Evolutionary conservation across 2,797 vertebrate genomes (phyloP).

Genomic region (Hypotaenidia okinawae): DNA sequence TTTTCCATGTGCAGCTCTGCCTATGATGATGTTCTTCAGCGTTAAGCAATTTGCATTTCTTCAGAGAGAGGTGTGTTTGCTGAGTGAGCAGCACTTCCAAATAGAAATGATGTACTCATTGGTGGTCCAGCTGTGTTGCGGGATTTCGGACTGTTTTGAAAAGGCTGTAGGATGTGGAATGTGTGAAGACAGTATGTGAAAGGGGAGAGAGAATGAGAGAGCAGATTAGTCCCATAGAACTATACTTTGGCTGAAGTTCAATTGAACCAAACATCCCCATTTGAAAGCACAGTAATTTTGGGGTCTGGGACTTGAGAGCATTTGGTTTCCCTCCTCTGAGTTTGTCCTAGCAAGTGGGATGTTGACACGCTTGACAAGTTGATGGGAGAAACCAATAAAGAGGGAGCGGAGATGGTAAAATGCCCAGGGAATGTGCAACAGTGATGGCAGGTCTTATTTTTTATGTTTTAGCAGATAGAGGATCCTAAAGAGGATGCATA

Average conservation of each 20-base stretch:
- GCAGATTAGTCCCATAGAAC: neutral
- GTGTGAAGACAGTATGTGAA: neutral
- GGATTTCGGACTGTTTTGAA: constrained; percentile 21
- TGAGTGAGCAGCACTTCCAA: constrained; percentile 68
- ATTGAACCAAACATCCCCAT: neutral
- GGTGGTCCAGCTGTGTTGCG: constrained; percentile 21
- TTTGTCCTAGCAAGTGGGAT: neutral
- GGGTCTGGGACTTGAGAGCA: neutral
- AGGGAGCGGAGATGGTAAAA: constrained; percentile 4
- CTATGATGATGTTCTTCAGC: constrained; percentile 48
- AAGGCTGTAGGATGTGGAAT: neutral
- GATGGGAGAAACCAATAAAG: neutral
- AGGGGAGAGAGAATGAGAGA: neutral
- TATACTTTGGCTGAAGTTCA: neutral
- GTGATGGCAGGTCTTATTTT: constrained; percentile 11
- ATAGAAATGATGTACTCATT: constrained; percentile 53
- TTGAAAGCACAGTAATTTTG: neutral
- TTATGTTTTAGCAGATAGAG: neutral
- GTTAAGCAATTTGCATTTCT: constrained; percentile 69
- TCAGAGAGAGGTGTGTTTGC: constrained; percentile 56
- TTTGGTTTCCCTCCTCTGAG: constrained; percentile 30
- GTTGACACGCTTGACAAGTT: neutral
- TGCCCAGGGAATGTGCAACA: neutral
- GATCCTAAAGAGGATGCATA: neutral
- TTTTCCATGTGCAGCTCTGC: constrained; percentile 56